Evolutionary conservation across 2,888 invertebrate species (phyloP).

Genomic region (Napeogenes inachia): DNA sequence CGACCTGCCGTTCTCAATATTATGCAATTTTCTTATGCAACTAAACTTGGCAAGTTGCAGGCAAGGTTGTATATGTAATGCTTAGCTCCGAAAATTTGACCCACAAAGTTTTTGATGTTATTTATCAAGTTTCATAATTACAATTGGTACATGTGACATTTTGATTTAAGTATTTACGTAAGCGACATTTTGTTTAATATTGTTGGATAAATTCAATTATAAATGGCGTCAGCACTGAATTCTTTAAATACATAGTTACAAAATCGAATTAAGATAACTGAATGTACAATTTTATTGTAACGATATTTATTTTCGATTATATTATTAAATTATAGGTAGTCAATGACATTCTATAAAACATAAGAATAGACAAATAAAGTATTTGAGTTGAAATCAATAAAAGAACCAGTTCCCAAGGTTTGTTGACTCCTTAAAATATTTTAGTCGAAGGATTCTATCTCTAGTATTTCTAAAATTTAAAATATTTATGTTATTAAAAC

Average conservation of each 20-base stretch:
- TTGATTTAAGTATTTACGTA: constrained; percentile 1
- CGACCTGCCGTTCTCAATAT: constrained; percentile 36
- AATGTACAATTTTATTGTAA: no score
- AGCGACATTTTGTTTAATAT: background rate
- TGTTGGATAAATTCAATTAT: background rate
- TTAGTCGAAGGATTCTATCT: constrained; percentile 49
- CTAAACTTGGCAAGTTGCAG: constrained; percentile 42
- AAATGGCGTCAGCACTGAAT: background rate
- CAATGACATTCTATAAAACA: constrained; percentile 32
- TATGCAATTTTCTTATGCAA: constrained; percentile 58
- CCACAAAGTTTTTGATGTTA: constrained; percentile 49
- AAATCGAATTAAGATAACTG: background rate
- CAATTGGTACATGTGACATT: constrained; percentile 2
- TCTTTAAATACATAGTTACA: background rate
- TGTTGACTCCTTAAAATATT: constrained; percentile 69
- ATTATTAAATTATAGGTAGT: constrained; percentile 27
- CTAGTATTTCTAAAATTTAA: constrained; percentile 22
- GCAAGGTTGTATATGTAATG: constrained; percentile 50
- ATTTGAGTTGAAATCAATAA: constrained; percentile 68
- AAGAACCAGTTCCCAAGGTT: constrained; percentile 67
- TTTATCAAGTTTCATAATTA: constrained; percentile 27
- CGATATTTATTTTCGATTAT: background rate
- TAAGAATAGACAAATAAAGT: constrained; percentile 56
- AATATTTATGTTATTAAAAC: no score
- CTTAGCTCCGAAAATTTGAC: constrained; percentile 54